Conservation (phyloP, 1,140 invertebrate species). For the Cyclargus thomasi region DNA sequence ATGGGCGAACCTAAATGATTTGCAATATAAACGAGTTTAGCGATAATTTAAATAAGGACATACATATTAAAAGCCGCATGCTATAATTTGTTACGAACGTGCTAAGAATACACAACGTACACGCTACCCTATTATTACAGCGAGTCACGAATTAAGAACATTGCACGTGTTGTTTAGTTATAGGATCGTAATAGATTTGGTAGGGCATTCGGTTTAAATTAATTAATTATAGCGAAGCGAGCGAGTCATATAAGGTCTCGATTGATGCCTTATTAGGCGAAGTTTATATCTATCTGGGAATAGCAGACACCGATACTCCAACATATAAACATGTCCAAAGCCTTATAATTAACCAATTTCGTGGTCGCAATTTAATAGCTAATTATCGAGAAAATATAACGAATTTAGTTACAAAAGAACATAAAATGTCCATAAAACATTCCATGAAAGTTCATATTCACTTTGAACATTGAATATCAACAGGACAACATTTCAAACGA, state of each 20-base stretch:
- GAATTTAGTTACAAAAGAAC: not conserved
- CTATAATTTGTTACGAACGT: slow-evolving; percentile 42
- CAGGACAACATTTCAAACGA: not conserved
- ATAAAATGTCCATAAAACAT: not conserved
- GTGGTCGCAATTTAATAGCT: too few relatives aligned
- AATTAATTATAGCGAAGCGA: not conserved
- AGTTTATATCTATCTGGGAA: not conserved
- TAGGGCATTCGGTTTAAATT: slow-evolving; percentile 1
- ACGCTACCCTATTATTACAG: slow-evolving; percentile 36
- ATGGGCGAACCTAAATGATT: not conserved
- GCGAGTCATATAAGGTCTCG: not conserved
- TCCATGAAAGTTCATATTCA: too few relatives aligned
- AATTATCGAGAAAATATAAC: too few relatives aligned
- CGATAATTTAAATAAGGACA: slow-evolving; percentile 33
- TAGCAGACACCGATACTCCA: too few relatives aligned
- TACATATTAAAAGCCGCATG: slow-evolving; percentile 38
- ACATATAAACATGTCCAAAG: not conserved
- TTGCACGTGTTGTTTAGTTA: slow-evolving; percentile 43
- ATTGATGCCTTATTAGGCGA: not conserved
- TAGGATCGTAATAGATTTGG: not conserved
- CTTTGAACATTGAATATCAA: not conserved
- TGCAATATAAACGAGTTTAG: slow-evolving; percentile 20
- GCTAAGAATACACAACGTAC: slow-evolving; percentile 36
- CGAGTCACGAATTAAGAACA: slow-evolving; percentile 47
- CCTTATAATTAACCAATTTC: too few relatives aligned